phyloP scores from a whole-genome alignment of 2,113 vertebrate species.

The Willisornis vidua region DNA sequence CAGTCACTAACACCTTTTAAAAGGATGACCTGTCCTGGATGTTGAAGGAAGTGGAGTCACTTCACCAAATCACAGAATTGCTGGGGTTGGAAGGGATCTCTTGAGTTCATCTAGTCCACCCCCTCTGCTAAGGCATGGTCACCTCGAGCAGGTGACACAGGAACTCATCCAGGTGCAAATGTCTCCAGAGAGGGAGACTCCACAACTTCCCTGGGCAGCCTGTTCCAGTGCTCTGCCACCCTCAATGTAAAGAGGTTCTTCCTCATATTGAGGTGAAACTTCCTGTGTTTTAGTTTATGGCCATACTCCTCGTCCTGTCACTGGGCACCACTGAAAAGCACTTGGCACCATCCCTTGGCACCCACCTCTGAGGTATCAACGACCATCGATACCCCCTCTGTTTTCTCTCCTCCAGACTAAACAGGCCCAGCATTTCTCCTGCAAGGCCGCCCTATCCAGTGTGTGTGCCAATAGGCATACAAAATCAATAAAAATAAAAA shows the following conservation, averaged over 20 bases:
- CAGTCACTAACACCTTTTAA: rapidly evolving
- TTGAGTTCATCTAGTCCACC: neutral
- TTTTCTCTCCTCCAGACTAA: neutral
- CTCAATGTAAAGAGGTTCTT: neutral
- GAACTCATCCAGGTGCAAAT: neutral
- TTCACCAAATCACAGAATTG: neutral
- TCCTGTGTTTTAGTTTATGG: neutral
- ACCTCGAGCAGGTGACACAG: neutral
- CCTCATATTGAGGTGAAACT: neutral
- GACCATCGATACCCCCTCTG: neutral
- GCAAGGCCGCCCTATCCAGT: rapidly evolving
- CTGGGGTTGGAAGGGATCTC: neutral
- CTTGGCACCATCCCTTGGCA: neutral
- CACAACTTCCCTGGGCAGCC: neutral
- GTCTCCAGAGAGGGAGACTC: neutral
- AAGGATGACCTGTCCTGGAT: neutral
- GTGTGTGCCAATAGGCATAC: rapidly evolving
- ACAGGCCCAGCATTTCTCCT: neutral
- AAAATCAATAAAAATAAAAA: rapidly evolving
- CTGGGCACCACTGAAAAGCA: neutral
- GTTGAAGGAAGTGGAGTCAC: neutral
- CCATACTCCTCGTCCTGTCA: neutral
- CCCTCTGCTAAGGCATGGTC: neutral
- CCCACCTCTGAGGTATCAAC: neutral
- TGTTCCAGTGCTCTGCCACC: neutral